phyloP scores from a whole-genome alignment of 2,888 invertebrate genomes.

The Notodonta dromedarius region DNA sequence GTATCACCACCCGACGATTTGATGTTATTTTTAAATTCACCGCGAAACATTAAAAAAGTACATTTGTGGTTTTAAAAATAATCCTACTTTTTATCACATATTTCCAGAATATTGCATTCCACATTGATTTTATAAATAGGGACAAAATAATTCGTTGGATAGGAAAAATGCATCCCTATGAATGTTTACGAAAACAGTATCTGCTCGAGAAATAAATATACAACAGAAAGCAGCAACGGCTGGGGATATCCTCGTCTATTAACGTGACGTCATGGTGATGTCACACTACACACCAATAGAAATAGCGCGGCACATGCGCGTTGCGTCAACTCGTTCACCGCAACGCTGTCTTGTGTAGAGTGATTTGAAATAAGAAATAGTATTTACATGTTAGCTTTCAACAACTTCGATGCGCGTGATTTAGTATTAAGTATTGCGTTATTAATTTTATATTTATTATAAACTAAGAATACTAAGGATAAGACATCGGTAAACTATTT shows the following conservation, averaged over 20 bases:
- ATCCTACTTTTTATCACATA: background rate
- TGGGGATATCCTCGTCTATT: constrained; percentile 79
- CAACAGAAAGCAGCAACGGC: constrained; percentile 36
- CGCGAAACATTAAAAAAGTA: too few relatives aligned
- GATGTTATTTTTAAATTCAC: too few relatives aligned
- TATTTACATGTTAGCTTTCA: constrained; percentile 8
- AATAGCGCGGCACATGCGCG: constrained; percentile 77
- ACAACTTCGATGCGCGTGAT: background rate
- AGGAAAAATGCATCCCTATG: background rate
- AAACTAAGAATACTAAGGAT: too few relatives aligned
- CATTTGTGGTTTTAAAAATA: background rate
- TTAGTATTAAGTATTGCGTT: background rate
- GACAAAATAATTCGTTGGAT: too few relatives aligned
- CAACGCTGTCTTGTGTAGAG: constrained; percentile 50
- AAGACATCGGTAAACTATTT: too few relatives aligned
- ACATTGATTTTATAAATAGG: too few relatives aligned
- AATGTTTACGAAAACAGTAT: constrained; percentile 7
- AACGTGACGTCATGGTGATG: constrained; percentile 79
- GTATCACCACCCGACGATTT: too few relatives aligned
- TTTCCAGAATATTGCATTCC: too few relatives aligned
- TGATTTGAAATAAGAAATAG: constrained; percentile 13
- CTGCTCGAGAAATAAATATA: constrained; percentile 23
- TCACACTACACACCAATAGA: constrained; percentile 76
- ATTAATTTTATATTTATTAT: too few relatives aligned
- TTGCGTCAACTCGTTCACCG: constrained; percentile 70